phyloP scores from a whole-genome alignment of 2,888 invertebrate genomes.

The Seira sanloemensis region DNA sequence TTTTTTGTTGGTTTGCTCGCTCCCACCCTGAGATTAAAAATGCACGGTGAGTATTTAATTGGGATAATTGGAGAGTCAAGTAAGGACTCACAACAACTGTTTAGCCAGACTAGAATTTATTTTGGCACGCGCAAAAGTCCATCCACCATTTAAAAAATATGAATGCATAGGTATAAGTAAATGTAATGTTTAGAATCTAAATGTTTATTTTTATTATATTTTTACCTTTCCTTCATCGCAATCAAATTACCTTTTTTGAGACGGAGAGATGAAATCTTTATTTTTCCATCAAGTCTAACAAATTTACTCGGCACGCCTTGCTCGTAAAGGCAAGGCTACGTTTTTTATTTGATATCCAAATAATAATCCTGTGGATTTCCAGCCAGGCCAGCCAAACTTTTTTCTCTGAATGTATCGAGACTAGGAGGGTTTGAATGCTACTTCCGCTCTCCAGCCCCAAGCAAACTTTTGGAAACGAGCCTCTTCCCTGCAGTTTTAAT shows the following conservation, averaged over 20 bases:
- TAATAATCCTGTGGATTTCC: neutral
- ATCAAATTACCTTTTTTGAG: neutral
- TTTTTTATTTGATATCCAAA: neutral
- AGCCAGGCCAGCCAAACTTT: neutral
- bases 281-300: neutral
- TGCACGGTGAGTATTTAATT: neutral
- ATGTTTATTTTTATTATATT: slow-evolving; percentile 3
- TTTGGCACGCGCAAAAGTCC: neutral
- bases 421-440: neutral
- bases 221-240: neutral
- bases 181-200: neutral
- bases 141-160: neutral
- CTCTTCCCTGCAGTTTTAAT: neutral
- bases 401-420: neutral
- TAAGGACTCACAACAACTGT: neutral
- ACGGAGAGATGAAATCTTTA: neutral
- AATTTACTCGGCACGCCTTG: slow-evolving; percentile 1
- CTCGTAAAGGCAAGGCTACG: neutral
- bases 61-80: neutral
- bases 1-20: too few relatives aligned
- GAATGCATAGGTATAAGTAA: neutral
- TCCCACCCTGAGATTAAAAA: too few relatives aligned
- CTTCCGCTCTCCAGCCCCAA: neutral
- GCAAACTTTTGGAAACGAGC: neutral
- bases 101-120: neutral